Conservation (phyloP, 2,113 vertebrate genomes). For the Hippocampus barbouri region DNA sequence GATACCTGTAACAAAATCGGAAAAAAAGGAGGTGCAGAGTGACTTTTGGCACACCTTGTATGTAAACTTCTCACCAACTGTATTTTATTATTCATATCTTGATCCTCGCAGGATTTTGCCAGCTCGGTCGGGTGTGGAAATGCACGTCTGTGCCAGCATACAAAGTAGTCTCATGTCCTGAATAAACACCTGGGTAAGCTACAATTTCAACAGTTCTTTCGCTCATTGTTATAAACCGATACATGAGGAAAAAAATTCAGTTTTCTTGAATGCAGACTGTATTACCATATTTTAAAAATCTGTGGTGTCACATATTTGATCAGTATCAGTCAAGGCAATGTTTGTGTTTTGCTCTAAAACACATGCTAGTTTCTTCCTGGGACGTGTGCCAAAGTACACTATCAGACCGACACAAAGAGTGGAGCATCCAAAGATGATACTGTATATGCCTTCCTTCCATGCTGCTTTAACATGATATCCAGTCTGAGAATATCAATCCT, state of each 20-base stretch:
- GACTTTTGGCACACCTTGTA: not conserved
- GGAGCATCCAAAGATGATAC: conserved; percentile 27
- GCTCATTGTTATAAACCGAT: not conserved
- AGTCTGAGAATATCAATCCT: conserved; percentile 33
- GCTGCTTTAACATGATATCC: conserved; percentile 23
- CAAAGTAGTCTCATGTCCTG: not conserved
- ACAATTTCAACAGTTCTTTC: not conserved
- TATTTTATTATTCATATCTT: not conserved
- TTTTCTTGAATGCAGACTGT: not conserved
- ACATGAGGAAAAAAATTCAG: not conserved
- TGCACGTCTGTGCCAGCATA: not conserved
- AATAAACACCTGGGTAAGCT: not conserved
- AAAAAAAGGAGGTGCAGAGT: not conserved
- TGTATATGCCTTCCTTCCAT: conserved; percentile 24
- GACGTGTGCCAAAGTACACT: conserved; percentile 4
- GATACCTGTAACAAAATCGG: not conserved
- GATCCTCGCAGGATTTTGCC: not conserved
- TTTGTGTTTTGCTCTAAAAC: not conserved
- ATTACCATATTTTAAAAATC: not conserved
- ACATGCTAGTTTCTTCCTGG: conserved; percentile 1
- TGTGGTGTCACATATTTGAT: not conserved
- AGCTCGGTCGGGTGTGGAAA: not conserved
- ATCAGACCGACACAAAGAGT: conserved; percentile 27
- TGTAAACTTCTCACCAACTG: not conserved
- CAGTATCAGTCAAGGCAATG: conserved; percentile 1